Base-by-base conservation (phyloP, 64 coral and sea anemone species). In the Actinia tenebrosa region DNA sequence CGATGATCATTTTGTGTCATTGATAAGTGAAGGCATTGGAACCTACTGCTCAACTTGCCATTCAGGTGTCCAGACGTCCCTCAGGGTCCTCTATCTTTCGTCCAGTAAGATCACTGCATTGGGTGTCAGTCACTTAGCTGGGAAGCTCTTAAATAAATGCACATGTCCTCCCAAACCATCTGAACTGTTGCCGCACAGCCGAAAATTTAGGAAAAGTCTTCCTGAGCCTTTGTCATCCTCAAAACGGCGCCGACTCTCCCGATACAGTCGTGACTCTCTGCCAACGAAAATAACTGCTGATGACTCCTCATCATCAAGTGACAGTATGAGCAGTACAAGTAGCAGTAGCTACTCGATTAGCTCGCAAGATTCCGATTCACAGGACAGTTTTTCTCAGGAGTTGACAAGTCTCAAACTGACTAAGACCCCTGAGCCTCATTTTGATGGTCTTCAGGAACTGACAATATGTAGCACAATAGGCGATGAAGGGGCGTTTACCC, bases 391-490 rank as follows among this genome's bases (percentile, higher is more conserved):
- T 16, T 58, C 55, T 59, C 46, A 44, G 2, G 77, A 80, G 55
- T 37, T 46, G 10, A 82, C 44, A 83, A 42, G 77, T 45, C 56
- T 61, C 6, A 30, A 64, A 47, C 23, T 77, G 9, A 64, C 25
- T 27, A 64, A 77, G 22, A 22, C 20, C 16, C 79, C n/a, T 45
- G 58, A 63, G 77, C 44, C 30, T 80, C 50, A 64, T 10, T 87
- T 92, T 92, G 45, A 64, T 71, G 90, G 85, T 6, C 86, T 92
- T 46, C 77, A 87, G 52, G 90, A 87, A 60, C 78, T 92, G n/a
- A 66, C 44, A 18, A 58, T 92, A 47, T 71, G 84, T 3, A 87
- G 90, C 80, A 37, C 60, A 16, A 52, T 92, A 61, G 85, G 78
- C 1, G 60, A 92, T 58, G 47, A 64, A 77, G 85, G 90, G 16